Conservation (phyloP, 2,113 vertebrate species). For the Cepphus grylle region DNA sequence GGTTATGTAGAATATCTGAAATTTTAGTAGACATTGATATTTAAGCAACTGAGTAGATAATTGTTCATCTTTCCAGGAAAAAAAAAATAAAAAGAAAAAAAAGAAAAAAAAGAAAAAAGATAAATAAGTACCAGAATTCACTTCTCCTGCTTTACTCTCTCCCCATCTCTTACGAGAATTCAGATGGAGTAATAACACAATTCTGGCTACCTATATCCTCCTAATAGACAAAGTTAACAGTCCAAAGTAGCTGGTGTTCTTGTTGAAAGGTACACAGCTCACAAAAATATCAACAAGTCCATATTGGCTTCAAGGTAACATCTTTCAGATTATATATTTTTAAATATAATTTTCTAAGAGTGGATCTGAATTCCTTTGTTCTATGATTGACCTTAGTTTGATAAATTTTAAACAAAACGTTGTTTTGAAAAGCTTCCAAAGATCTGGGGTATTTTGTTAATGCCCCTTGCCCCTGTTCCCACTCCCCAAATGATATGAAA, state of each 20-base stretch:
- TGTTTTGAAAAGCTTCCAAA: background rate
- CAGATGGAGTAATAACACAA: background rate
- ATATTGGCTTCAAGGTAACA: background rate
- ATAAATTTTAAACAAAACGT: background rate
- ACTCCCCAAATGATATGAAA: background rate
- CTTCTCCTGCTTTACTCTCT: background rate
- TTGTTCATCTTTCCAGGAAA: background rate
- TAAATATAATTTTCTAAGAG: background rate
- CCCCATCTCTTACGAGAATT: background rate
- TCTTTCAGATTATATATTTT: background rate
- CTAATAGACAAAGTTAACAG: background rate
- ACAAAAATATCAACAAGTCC: background rate
- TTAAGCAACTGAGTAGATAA: background rate
- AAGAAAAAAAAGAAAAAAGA: background rate
- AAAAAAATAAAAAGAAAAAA: background rate
- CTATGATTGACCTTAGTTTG: background rate
- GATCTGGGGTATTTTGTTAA: fast-evolving
- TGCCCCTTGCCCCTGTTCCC: fast-evolving
- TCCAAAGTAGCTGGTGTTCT: background rate
- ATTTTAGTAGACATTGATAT: background rate
- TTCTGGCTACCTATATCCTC: background rate
- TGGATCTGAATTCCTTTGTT: background rate
- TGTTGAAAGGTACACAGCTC: background rate
- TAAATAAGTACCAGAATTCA: background rate
- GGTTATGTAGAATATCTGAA: background rate